These are phyloP conservation scores for Kudoa iwatai DNA, from an alignment of 30 jellyfish, hydroid and myxozoan species.

Conservation along the genomic window DNA sequence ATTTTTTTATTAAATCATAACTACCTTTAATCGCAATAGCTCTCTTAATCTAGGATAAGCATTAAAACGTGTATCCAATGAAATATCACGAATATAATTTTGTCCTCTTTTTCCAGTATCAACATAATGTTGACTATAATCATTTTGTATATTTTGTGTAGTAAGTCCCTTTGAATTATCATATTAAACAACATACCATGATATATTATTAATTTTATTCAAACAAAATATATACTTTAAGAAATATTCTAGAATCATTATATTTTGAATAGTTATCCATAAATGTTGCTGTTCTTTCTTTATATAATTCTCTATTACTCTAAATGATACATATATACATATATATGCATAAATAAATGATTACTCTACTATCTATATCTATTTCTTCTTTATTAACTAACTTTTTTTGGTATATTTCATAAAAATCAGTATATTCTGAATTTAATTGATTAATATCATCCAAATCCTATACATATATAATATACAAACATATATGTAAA, in stretches of 20 bases:
- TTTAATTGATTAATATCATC: no score
- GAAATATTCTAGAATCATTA: conserved; percentile 3
- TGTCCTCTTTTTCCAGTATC: conserved; percentile 63
- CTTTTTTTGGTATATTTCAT: no score
- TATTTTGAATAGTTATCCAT: conserved; percentile 4
- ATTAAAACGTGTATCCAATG: conserved; percentile 22
- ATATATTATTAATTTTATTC: conserved; percentile 8
- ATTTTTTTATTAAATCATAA: background rate
- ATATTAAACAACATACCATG: background rate
- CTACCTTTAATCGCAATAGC: conserved; percentile 21
- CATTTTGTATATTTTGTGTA: conserved; percentile 43
- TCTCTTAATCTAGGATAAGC: conserved; percentile 63
- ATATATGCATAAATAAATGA: no score
- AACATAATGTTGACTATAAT: conserved; percentile 44
- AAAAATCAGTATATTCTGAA: no score
- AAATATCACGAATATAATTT: conserved; percentile 46
- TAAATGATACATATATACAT: no score
- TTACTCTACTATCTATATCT: no score
- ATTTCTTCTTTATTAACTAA: no score
- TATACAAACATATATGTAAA: no score
- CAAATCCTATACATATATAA: no score
- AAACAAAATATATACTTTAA: conserved; percentile 8
- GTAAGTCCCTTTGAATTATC: conserved; percentile 17
- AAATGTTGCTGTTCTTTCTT: conserved; percentile 12
- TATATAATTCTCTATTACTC: no score